Base-by-base conservation (phyloP, 2,113 vertebrate genomes). In the Hemibagrus wyckioides region DNA sequence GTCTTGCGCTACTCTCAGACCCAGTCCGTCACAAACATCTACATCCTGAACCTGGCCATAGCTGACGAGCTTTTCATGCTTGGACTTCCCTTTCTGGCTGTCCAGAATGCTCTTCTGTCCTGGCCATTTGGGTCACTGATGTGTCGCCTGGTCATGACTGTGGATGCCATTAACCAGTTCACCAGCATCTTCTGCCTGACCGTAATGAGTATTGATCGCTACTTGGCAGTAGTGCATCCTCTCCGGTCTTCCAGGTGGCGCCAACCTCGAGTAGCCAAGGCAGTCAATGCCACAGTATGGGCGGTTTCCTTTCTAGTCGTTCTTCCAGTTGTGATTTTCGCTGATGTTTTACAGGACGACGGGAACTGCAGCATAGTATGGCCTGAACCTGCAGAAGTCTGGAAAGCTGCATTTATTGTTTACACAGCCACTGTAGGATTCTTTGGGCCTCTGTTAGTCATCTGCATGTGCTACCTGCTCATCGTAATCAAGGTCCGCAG, bases 121-220 rank as follows among this genome's bases (percentile, higher is more conserved):
- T 99, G 98, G 98, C 98, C 98, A 0, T 99, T 99, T 0, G 98
- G 98, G 14, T 97, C 97, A 1, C 95, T 98, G 30, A 96, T 98
- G 96, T 99, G 98, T 90, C 96, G 97, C 1, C 93, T 99, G 91
- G 98, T 99, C 88, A 98, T 99, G 98, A 97, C 97, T 0, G 95
- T 99, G 90, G 98, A 99, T 8, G 97, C 97, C 80, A 97, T 98
- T 92, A 99, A 99, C 92, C 98, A 99, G 94, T 99, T 99, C 88
- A 99, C 98, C 88, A 97, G 97, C 95, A 99, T 99, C 95, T 99
- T 99, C 93, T 99, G 98, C 91, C 94, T 99, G 91, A 99, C 97
- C 0, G 98, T 98, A 88, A 98, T 99, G 96, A 98, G 97, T 0
- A 95, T 98, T 41, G 98, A 99, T 89, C 96, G 98, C 86, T 99